phyloP scores from a whole-genome alignment of 2,113 vertebrate genomes.

The Thunnus maccoyii region DNA sequence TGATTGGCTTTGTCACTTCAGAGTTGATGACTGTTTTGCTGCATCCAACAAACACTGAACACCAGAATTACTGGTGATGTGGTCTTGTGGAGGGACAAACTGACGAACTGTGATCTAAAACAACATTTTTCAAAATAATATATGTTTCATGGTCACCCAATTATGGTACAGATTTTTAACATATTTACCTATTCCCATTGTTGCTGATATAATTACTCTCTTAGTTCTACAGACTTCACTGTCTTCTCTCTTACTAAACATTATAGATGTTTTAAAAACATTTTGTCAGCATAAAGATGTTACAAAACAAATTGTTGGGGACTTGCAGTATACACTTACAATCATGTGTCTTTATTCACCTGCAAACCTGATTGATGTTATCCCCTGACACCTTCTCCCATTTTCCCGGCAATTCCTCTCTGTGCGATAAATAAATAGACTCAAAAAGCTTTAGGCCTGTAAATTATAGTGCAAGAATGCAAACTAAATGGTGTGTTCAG shows the following conservation, averaged over 20 bases:
- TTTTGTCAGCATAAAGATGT: conserved; percentile 1
- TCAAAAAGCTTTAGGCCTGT: conserved; percentile 54
- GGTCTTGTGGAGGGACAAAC: neutral
- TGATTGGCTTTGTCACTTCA: neutral
- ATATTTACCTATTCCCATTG: neutral
- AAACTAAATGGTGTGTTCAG: conserved; percentile 66
- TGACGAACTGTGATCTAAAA: neutral
- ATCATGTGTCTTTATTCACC: conserved; percentile 58
- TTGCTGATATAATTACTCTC: neutral
- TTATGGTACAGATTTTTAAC: conserved; percentile 23
- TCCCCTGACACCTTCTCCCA: conserved; percentile 38
- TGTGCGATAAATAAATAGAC: conserved; percentile 63
- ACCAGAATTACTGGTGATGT: neutral
- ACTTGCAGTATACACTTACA: neutral
- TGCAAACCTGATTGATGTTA: conserved; percentile 45
- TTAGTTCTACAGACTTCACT: neutral
- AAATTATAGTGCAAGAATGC: conserved; percentile 42
- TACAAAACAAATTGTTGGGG: no score
- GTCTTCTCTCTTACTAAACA: conserved; percentile 9
- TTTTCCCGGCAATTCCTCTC: conserved; percentile 36
- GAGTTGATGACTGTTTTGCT: no score
- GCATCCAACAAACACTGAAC: neutral
- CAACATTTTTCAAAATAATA: neutral
- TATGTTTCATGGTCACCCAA: neutral
- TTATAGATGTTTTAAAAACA: neutral